A percentile compares a stretch with the other conserved stretches of the same genome.
Conservation (phyloP, 2,113 vertebrate genomes). For the Zootoca vivipara region DNA sequence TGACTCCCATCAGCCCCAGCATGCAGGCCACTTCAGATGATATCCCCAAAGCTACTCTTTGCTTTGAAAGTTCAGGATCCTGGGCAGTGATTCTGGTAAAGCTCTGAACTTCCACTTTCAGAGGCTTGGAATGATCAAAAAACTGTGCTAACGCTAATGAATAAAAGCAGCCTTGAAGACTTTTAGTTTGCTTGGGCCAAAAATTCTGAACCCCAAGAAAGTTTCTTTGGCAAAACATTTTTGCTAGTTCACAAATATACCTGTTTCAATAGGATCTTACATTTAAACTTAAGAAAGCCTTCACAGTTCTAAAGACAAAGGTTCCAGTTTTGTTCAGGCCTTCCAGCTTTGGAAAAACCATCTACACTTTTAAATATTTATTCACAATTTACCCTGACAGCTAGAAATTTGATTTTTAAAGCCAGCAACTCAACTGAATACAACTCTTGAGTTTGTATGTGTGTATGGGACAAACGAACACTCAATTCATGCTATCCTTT, state of each 20-base stretch:
- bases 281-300: neutral
- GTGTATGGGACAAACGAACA: neutral
- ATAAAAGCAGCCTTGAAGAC: neutral
- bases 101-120: neutral
- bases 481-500: neutral
- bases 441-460: neutral
- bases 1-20: neutral
- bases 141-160: neutral
- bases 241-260: neutral
- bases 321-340: neutral
- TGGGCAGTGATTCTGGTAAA: neutral
- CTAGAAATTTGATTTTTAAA: neutral
- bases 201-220: too few species aligned
- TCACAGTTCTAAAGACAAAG: neutral
- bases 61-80: neutral
- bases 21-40: neutral
- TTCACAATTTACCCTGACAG: too few species aligned
- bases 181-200: neutral
- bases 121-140: too few species aligned
- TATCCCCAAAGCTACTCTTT: neutral
- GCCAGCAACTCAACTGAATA: neutral
- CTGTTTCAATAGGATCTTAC: neutral
- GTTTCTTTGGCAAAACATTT: neutral
- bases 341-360: neutral
- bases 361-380: neutral